Evolutionary conservation across 1,140 invertebrate species (phyloP).

Genomic region (Eupeodes corollae): DNA sequence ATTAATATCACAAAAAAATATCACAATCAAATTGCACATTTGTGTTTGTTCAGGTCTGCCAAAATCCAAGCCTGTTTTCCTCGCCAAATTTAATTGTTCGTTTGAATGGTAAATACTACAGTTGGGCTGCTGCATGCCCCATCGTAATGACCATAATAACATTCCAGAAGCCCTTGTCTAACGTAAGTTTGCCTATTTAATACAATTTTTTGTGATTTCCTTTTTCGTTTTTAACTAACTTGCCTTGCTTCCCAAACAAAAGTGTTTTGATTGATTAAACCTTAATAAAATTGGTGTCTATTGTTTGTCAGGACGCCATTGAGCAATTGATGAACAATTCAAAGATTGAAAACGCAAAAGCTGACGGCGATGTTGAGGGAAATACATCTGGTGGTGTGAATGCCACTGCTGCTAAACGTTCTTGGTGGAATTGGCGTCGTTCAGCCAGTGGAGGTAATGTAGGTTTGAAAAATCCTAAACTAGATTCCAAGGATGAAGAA

Average conservation of each 20-base stretch:
- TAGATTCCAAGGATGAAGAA: slow-evolving; percentile 13
- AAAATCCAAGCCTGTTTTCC: slow-evolving; percentile 64
- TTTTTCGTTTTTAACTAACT: too few relatives aligned
- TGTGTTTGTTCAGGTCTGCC: slow-evolving; percentile 48
- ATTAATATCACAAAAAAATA: too few relatives aligned
- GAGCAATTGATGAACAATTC: slow-evolving; percentile 26
- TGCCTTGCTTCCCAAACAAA: too few relatives aligned
- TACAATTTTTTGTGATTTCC: neutral
- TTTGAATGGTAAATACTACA: slow-evolving; percentile 77
- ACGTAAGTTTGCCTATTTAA: slow-evolving; percentile 30
- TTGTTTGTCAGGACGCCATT: slow-evolving; percentile 23
- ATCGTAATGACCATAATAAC: slow-evolving; percentile 73
- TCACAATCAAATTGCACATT: neutral
- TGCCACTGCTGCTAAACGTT: slow-evolving; percentile 37
- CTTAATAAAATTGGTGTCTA: slow-evolving; percentile 1
- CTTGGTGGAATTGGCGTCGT: slow-evolving; percentile 65
- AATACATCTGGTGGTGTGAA: slow-evolving; percentile 18
- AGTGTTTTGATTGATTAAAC: too few relatives aligned
- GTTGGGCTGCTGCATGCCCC: slow-evolving; percentile 77
- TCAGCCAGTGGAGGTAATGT: slow-evolving; percentile 36
- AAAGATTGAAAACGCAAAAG: slow-evolving; percentile 8
- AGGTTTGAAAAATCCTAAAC: slow-evolving; percentile 4
- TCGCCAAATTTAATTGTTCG: slow-evolving; percentile 81
- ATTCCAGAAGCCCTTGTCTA: slow-evolving; percentile 64
- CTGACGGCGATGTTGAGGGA: slow-evolving; percentile 21